Percentiles rank a stretch among this genome's conserved stretches.
These are phyloP conservation scores for Athalia circularis DNA, from an alignment of 2,888 invertebrate genomes.

Conservation along the genomic window DNA sequence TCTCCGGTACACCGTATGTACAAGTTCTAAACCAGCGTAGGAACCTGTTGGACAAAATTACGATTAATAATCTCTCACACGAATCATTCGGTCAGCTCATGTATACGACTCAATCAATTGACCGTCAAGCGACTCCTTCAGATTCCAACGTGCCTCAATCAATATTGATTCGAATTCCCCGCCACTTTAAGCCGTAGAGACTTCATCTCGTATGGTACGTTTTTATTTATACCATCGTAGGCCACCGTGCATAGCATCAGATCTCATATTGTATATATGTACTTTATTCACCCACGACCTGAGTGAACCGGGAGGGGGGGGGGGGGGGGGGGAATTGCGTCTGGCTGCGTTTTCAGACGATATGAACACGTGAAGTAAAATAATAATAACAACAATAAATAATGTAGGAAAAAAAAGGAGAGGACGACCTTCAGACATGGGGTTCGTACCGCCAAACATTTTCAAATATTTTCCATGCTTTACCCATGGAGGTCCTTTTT, in stretches of 20 bases:
- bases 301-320: background rate
- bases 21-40: background rate
- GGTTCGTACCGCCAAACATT: conserved; percentile 10
- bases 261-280: no score
- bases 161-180: conserved; percentile 39
- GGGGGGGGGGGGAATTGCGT: background rate
- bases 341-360: conserved; percentile 1
- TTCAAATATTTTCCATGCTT: conserved; percentile 23
- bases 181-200: conserved; percentile 25
- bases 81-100: conserved; percentile 5
- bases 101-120: conserved; percentile 16
- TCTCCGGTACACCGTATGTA: no score
- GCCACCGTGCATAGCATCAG: no score
- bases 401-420: background rate
- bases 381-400: conserved; percentile 4
- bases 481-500: background rate
- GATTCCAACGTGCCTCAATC: conserved; percentile 12
- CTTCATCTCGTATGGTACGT: background rate
- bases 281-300: conserved; percentile 6
- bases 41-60: background rate
- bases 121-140: conserved; percentile 21
- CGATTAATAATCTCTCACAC: background rate
- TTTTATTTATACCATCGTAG: no score
- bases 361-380: background rate
- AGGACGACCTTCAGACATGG: conserved; percentile 28